Evolutionary conservation across 1,140 invertebrate genomes (phyloP).

Genomic region (Akabosia matsudoensis): DNA sequence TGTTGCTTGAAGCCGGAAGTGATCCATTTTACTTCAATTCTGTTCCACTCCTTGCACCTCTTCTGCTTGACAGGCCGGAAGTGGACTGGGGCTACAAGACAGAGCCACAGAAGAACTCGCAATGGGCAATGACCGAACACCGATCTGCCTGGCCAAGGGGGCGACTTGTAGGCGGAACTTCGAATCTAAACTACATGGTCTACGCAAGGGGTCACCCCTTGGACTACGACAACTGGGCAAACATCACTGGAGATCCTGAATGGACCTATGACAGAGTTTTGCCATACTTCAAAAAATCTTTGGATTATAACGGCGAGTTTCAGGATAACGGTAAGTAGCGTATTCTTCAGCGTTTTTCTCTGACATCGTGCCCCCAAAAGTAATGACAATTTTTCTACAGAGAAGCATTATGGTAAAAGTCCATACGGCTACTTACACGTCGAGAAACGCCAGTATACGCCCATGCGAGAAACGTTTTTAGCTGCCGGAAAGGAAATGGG

Average conservation of each 20-base stretch:
- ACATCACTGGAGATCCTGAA: slow-evolving; percentile 28
- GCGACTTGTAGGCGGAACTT: slow-evolving; percentile 61
- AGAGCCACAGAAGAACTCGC: slow-evolving; percentile 25
- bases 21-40: slow-evolving; percentile 5
- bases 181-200: slow-evolving; percentile 91
- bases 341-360: background rate
- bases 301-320: slow-evolving; percentile 32
- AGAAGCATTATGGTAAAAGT: background rate
- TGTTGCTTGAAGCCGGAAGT: background rate
- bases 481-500: slow-evolving; percentile 35
- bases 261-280: slow-evolving; percentile 41
- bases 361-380: background rate
- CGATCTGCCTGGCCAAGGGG: background rate
- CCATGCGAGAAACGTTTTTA: slow-evolving; percentile 1
- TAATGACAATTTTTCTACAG: background rate
- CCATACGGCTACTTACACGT: slow-evolving; percentile 1
- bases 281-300: slow-evolving; percentile 38
- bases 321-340: slow-evolving; percentile 17
- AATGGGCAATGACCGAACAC: background rate
- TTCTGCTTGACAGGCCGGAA: slow-evolving; percentile 19
- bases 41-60: background rate
- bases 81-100: slow-evolving; percentile 36
- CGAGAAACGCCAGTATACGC: background rate
- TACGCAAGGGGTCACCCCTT: slow-evolving; percentile 68
- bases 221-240: slow-evolving; percentile 40